phyloP scores from a whole-genome alignment of 2,113 vertebrate species.

The Corvus cornix region DNA sequence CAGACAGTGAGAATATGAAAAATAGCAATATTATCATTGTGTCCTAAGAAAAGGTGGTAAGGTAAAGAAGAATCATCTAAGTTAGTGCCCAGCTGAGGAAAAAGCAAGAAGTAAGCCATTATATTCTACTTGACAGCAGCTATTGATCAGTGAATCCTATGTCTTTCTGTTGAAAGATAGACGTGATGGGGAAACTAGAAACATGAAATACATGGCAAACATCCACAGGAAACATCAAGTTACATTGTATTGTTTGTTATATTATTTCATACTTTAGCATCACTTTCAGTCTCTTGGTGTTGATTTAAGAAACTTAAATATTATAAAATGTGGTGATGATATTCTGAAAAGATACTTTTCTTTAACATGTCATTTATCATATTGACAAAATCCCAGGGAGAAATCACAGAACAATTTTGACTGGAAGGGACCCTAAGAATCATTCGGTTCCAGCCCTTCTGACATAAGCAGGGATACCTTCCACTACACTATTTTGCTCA shows the following conservation, averaged over 20 bases:
- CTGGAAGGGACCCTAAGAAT: neutral
- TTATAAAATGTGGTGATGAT: neutral
- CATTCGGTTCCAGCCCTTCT: neutral
- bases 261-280: neutral
- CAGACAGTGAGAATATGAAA: neutral
- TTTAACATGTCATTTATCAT: neutral
- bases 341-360: neutral
- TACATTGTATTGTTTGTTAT: neutral
- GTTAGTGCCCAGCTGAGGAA: neutral
- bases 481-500: neutral
- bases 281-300: neutral
- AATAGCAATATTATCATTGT: neutral
- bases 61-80: neutral
- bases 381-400: neutral
- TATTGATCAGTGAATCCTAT: neutral
- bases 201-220: neutral
- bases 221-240: neutral
- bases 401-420: neutral
- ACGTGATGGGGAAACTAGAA: neutral
- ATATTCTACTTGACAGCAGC: neutral
- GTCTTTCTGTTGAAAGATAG: neutral
- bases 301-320: neutral
- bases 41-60: neutral
- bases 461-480: neutral
- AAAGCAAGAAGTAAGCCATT: neutral